A percentile compares a stretch with the other conserved stretches of the same genome.
phyloP scores from a whole-genome alignment of 2,888 invertebrate genomes.

The Drosophila limbata region DNA sequence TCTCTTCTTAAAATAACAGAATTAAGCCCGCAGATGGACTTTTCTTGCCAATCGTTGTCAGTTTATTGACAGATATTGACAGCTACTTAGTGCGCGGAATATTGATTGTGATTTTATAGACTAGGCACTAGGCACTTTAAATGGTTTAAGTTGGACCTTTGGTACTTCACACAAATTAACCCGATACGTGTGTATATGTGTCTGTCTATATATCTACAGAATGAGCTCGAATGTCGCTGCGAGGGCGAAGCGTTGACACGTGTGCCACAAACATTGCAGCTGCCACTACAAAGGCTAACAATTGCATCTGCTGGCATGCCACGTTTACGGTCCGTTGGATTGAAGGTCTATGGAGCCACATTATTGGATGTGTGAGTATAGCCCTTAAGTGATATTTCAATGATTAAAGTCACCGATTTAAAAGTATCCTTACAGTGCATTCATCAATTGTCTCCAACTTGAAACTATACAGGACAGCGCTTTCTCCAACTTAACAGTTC shows the following conservation, averaged over 20 bases:
- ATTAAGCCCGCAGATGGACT: not conserved
- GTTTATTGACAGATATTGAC: not conserved
- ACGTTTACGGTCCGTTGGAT: conserved; percentile 80
- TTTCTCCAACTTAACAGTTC: conserved; percentile 77
- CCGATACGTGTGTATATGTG: not conserved
- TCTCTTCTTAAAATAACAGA: not conserved
- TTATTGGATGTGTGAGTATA: conserved; percentile 81
- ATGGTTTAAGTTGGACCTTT: conserved; percentile 3
- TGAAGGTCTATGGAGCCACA: conserved; percentile 82
- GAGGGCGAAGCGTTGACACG: conserved; percentile 83
- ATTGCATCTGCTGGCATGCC: conserved; percentile 84
- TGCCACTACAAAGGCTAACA: conserved; percentile 82
- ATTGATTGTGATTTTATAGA: conserved; percentile 3
- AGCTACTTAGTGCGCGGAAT: not conserved
- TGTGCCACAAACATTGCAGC: conserved; percentile 83
- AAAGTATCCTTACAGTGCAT: conserved; percentile 59
- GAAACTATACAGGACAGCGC: conserved; percentile 83
- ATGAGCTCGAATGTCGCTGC: conserved; percentile 84
- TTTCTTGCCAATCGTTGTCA: not conserved
- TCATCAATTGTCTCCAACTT: conserved; percentile 82
- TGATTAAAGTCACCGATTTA: not conserved
- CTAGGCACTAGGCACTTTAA: conserved; percentile 6
- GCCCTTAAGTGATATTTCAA: not conserved
- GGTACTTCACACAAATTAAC: conserved; percentile 9
- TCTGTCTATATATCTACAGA: conserved; percentile 63